phyloP scores from a whole-genome alignment of 2,797 vertebrate species.

The Pangasius sanitwongsei region DNA sequence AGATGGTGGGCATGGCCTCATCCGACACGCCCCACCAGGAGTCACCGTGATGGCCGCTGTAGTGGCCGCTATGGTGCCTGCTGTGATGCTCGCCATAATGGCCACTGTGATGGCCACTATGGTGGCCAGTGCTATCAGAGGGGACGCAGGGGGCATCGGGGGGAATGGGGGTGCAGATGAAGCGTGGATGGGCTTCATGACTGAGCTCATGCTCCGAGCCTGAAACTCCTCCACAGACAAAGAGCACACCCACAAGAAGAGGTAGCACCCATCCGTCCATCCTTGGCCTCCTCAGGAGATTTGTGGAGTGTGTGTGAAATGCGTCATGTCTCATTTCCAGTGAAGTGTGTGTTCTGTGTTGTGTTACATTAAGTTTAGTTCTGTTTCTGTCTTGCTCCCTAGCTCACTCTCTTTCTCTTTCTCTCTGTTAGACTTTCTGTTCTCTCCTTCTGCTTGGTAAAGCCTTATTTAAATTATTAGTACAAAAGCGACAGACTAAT shows the following conservation, averaged over 20 bases:
- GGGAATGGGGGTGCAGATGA: conserved; percentile 81
- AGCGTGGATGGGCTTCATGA: conserved; percentile 70
- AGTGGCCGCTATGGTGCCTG: conserved; percentile 42
- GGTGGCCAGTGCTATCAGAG: neutral
- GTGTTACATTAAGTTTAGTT: neutral
- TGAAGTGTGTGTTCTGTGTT: neutral
- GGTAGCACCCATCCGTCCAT: conserved; percentile 54
- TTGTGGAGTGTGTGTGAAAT: conserved; percentile 37
- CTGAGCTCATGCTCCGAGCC: conserved; percentile 63
- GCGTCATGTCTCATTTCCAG: conserved; percentile 44
- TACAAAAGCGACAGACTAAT: neutral
- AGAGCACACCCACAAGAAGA: conserved; percentile 39
- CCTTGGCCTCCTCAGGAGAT: conserved; percentile 40
- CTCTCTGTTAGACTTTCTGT: neutral
- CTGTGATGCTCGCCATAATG: neutral
- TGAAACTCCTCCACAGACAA: conserved; percentile 44
- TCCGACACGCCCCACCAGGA: conserved; percentile 77
- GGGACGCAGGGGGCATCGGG: conserved; percentile 73
- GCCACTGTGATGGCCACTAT: neutral
- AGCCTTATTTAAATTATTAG: neutral
- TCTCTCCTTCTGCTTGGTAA: neutral
- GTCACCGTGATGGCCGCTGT: conserved; percentile 63
- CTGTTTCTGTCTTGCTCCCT: neutral
- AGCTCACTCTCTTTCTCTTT: neutral
- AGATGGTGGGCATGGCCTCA: conserved; percentile 70